Base-by-base conservation (phyloP, 2,113 vertebrate genomes). In the Peromyscus maniculatus region DNA sequence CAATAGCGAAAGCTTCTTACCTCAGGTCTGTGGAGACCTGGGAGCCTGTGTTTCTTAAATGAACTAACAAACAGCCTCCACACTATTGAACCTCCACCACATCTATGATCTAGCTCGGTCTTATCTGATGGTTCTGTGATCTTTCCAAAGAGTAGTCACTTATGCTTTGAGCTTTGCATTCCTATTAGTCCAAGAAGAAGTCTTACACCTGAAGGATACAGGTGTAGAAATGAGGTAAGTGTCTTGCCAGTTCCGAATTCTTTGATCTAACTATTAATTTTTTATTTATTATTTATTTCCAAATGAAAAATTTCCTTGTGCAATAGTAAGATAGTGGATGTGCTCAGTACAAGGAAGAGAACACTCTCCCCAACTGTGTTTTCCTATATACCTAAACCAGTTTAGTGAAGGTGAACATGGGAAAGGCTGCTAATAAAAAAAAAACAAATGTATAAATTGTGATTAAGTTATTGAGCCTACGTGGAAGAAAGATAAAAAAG, bases 401-500 rank as follows among this genome's bases (percentile, higher is more conserved):
- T 36, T 15, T 1, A 5, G 16, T 84, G 26, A 77, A 91, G 17
- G 3, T 46, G 19, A 57, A 5, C 1, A 36, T 24, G 36, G 49
- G 33, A 52, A 87, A 95, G 46, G 3, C 5, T 84, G 15, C 55
- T 36, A 77, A n/a, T 3, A 71, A 52, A 43, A 7, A 49, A 49
- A 49, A 95, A 62, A 0, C 22, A 90, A 89, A 7, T 26, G 21
- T 75, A 36, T 78, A 39, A 95, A 59, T 55, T 77, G 88, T 89
- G 55, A 62, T 59, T 87, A 74, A 67, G 64, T 71, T 39, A 95
- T 74, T 5, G 46, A 92, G 59, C 33, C 59, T 82, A 22, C 66
- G 67, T 80, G 36, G 93, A 93, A 75, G 26, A 95, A 89, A 93
- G 82, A 39, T 39, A 80, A 67, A 91, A 84, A 72, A 82, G 15